These are phyloP conservation scores for Monochamus saltuarius DNA, from an alignment of 1,140 invertebrate species.

Conservation along the genomic window DNA sequence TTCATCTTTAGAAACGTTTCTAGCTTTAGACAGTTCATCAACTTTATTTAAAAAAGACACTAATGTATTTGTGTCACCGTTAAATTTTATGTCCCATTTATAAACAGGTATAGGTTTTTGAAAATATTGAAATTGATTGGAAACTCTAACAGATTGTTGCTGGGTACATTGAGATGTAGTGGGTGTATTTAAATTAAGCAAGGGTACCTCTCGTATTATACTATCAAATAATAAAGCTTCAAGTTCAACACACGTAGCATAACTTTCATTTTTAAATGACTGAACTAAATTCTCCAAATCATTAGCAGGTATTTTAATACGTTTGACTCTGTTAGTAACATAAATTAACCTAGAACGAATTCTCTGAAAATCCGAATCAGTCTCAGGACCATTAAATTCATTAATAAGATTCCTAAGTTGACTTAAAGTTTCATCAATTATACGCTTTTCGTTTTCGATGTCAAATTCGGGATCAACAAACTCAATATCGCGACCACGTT, in stretches of 20 bases:
- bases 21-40: constrained; percentile 2
- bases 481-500: not conserved
- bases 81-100: constrained; percentile 11
- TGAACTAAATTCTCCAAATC: not conserved
- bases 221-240: constrained; percentile 4
- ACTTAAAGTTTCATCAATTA: constrained; percentile 2
- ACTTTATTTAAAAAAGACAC: constrained; percentile 12
- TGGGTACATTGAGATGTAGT: not conserved
- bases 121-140: not conserved
- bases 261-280: constrained; percentile 2
- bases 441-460: not conserved
- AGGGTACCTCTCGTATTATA: not conserved
- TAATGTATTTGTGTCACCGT: not conserved
- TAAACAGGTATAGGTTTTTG: constrained; percentile 8
- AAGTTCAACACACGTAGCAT: constrained; percentile 8
- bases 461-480: not conserved
- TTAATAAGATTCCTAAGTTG: constrained; percentile 2
- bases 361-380: constrained; percentile 4
- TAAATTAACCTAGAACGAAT: constrained; percentile 7
- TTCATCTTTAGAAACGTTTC: constrained; percentile 10
- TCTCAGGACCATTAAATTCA: constrained; percentile 13
- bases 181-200: not conserved
- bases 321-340: constrained; percentile 5
- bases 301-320: not conserved
- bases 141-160: not conserved